A percentile compares a stretch with the other conserved stretches of the same genome.
Evolutionary conservation across 2,113 vertebrate species (phyloP).

Genomic region (Tauraco erythrolophus): DNA sequence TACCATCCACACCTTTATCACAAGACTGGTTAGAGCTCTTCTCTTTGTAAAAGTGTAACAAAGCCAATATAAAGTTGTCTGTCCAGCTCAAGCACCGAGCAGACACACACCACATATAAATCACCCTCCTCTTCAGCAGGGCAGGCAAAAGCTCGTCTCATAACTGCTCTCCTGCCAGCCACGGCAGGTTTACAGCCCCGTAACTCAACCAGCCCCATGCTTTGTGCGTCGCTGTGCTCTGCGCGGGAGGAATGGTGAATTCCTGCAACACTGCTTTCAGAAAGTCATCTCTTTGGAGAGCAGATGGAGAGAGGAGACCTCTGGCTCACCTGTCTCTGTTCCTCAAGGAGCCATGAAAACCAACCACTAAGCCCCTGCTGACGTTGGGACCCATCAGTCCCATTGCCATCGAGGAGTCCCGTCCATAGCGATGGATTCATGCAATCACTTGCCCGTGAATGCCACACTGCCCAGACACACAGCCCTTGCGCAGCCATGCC

Average conservation of each 20-base stretch:
- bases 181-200: not conserved
- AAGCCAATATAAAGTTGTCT: not conserved
- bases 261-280: not conserved
- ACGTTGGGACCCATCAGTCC: not conserved
- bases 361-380: not conserved
- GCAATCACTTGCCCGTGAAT: not conserved
- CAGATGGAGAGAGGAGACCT: not conserved
- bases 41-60: not conserved
- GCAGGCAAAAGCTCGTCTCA: not conserved
- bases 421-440: fast-evolving
- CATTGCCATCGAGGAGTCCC: not conserved
- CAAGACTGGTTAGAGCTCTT: not conserved
- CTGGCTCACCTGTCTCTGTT: not conserved
- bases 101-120: not conserved
- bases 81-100: not conserved
- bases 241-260: not conserved
- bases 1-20: not conserved
- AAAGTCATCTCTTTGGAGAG: not conserved
- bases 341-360: not conserved
- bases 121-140: not conserved
- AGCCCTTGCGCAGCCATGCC: not conserved
- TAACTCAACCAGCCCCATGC: not conserved
- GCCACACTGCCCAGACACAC: not conserved
- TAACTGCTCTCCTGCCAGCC: not conserved
- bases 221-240: not conserved